Percentiles rank a stretch among this genome's conserved stretches.
Conservation (phyloP, 2,113 vertebrate species). For the Dipodomys stephensi region DNA sequence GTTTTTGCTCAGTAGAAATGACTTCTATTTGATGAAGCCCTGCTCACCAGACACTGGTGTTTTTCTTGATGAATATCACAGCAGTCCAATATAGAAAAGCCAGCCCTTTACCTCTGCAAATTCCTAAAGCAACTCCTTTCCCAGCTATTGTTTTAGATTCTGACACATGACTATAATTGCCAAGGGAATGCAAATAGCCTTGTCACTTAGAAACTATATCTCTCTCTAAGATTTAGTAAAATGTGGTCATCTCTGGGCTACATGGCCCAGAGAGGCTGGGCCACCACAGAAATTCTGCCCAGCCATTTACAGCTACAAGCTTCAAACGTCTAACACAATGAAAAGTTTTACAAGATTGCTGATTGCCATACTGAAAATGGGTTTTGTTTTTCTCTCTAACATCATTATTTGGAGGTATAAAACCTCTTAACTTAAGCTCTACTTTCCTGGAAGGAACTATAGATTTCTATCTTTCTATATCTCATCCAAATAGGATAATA, state of each 20-base stretch:
- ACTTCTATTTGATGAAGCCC: conserved; percentile 58
- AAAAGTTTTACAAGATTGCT: not conserved
- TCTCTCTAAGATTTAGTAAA: not conserved
- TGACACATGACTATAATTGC: not conserved
- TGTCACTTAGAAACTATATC: not conserved
- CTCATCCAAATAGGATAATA: not conserved
- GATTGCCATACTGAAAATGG: not conserved
- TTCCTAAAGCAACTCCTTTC: conserved; percentile 19
- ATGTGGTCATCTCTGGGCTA: not conserved
- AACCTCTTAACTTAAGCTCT: conserved; percentile 11
- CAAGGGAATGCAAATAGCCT: not conserved
- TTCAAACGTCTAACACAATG: not conserved
- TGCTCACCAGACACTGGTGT: not conserved
- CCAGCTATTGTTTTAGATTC: not conserved
- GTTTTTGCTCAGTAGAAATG: conserved; percentile 61
- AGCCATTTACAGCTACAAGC: not conserved
- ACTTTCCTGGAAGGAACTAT: not conserved
- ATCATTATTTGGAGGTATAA: not conserved
- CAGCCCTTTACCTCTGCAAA: conserved; percentile 15
- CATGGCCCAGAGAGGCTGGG: not conserved
- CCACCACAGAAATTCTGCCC: not conserved
- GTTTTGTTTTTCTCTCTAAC: conserved; percentile 6
- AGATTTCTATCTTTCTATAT: not conserved
- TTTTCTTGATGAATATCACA: conserved; percentile 52
- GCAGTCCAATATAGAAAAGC: conserved; percentile 23